Base-by-base conservation (phyloP, 2,113 vertebrate genomes). In the Eupsittula cactorum region DNA sequence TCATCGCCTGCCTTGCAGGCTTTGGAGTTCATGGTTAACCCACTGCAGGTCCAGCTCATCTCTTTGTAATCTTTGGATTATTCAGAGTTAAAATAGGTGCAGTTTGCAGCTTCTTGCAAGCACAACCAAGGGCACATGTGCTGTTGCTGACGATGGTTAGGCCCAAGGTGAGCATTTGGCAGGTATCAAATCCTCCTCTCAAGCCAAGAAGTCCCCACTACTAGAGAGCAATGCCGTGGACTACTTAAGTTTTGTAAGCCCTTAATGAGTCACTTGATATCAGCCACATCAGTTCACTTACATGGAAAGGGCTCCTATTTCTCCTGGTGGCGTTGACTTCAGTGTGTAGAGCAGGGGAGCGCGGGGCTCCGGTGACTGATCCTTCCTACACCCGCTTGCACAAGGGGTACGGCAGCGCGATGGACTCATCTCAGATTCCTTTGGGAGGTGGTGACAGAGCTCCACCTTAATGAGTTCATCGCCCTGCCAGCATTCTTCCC, bases 401-500 rank as follows among this genome's bases (percentile, higher is more conserved):
- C 95, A 96, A 97, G 94, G 95, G 95, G 21, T 25, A 59, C 4
- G 1, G 92, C 41, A 0, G 84, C 3, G 3, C 1, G 5, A 91
- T 89, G 91, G 95, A 73, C 90, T 93, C 94, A 95, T 92, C 95
- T 96, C 91, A 2, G 97, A 96, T 97, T 95, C 97, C 97, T 96
- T 89, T 73, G 8, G 77, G 94, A 97, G 97, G 97, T 95, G 95
- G 94, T 97, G 97, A 96, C 95, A 86, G 92, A 96, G 81, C 96
- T 97, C 97, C 96, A 95, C 97, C 97, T 97, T 97, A 94, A 96
- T 96, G 91, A 97, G 95, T 96, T 96, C 90, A 93, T 93, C 2
- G 50, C 91, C 82, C 93, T 96, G 95, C 95, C 95, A 96, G 78
- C 94, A 90, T 93, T 96, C 95, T 95, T 95, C 93, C 97, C 95